Conservation (phyloP, 2,797 vertebrate genomes). For the Pteronotus mesoamericanus region DNA sequence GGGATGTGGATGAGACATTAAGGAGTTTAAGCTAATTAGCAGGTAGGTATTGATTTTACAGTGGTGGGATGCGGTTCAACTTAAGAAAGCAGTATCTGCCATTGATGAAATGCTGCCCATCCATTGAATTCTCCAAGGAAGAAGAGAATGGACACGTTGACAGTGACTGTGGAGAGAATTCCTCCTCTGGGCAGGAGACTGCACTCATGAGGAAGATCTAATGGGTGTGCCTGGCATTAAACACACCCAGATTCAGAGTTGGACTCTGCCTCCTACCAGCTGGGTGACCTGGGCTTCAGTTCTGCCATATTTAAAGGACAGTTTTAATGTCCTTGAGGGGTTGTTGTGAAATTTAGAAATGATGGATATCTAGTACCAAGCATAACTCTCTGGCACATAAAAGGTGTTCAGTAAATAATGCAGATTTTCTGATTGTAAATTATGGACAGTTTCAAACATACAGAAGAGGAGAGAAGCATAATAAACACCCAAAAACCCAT, state of each 20-base stretch:
- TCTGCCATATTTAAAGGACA: background rate
- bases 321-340: background rate
- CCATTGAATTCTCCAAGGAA: background rate
- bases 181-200: background rate
- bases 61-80: background rate
- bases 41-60: background rate
- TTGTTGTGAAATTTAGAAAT: constrained; percentile 13
- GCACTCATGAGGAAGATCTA: background rate
- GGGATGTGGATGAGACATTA: background rate
- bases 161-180: background rate
- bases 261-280: background rate
- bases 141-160: background rate
- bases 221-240: background rate
- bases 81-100: background rate
- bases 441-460: background rate
- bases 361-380: background rate
- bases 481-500: background rate
- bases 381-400: background rate
- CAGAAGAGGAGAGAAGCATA: background rate
- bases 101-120: background rate
- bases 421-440: background rate
- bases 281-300: background rate
- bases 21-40: background rate
- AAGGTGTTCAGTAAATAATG: background rate
- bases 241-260: background rate